A percentile compares a stretch with the other conserved stretches of the same genome.
Evolutionary conservation across 2,113 vertebrate species (phyloP).

Genomic region (Podarcis muralis): DNA sequence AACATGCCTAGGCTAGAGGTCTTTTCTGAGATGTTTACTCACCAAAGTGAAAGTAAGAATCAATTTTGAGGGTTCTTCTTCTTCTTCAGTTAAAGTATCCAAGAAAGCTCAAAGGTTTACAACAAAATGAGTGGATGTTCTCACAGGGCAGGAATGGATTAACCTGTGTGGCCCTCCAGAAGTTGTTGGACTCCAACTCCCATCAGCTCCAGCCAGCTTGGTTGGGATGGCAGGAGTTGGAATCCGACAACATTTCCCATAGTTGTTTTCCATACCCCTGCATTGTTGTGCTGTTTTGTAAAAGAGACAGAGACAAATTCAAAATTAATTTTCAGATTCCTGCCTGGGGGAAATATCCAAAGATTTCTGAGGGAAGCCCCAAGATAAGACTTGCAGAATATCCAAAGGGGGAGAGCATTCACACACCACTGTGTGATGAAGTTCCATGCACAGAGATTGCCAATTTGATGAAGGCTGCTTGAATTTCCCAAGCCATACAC

Average conservation of each 20-base stretch:
- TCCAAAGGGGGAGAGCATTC: background rate
- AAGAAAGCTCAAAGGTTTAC: background rate
- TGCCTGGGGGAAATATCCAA: background rate
- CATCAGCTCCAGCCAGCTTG: background rate
- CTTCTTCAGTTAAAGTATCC: background rate
- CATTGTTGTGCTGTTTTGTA: background rate
- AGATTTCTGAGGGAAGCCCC: background rate
- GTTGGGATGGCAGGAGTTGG: background rate
- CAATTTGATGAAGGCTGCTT: background rate
- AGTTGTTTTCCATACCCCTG: too few species aligned
- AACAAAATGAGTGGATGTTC: too few species aligned
- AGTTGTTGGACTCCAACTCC: background rate
- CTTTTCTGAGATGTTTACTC: background rate
- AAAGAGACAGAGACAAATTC: background rate
- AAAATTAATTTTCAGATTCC: background rate
- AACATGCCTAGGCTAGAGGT: background rate
- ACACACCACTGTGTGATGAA: background rate
- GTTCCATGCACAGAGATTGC: background rate
- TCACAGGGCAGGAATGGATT: background rate
- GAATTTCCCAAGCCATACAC: background rate
- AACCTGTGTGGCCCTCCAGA: background rate
- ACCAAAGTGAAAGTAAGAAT: background rate
- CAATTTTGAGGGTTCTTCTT: background rate
- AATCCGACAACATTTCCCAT: background rate
- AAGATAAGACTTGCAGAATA: background rate